A percentile compares a stretch with the other conserved stretches of the same genome.
phyloP scores from a whole-genome alignment of 2,797 vertebrate species.

The Psittacula echo region DNA sequence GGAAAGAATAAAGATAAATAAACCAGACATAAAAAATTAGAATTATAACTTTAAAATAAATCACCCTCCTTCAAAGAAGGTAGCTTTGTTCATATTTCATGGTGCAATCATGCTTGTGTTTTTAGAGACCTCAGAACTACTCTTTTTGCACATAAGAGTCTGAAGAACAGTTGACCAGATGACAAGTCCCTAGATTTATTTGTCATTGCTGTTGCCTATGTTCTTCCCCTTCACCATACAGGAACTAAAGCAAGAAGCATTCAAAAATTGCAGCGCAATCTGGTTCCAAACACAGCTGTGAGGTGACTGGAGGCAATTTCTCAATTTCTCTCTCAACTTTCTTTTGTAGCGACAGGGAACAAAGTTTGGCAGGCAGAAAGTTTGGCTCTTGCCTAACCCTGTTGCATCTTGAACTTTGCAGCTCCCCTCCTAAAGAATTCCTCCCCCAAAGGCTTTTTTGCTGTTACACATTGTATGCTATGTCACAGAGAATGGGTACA shows the following conservation, averaged over 20 bases:
- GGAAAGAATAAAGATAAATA: not conserved
- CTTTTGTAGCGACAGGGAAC: not conserved
- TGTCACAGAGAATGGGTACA: not conserved
- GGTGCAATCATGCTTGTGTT: not conserved
- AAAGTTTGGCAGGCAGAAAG: not conserved
- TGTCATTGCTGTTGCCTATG: not conserved
- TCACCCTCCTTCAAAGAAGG: not conserved
- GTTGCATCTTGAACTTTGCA: not conserved
- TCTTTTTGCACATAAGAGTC: not conserved
- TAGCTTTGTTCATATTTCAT: not conserved
- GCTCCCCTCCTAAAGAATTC: not conserved
- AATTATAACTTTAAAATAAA: not conserved
- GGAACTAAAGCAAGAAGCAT: slow-evolving; percentile 12
- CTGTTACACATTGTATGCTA: not conserved
- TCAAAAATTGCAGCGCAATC: not conserved
- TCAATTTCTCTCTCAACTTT: not conserved
- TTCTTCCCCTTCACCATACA: not conserved
- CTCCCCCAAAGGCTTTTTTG: not conserved
- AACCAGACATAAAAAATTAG: not conserved
- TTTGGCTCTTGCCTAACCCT: not conserved
- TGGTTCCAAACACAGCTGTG: not conserved
- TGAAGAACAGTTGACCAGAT: not conserved
- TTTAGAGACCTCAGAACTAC: not conserved
- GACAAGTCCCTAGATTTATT: not conserved
- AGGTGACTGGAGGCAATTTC: not conserved